Conservation (phyloP, 2,888 invertebrate species). For the Spisula solida region DNA sequence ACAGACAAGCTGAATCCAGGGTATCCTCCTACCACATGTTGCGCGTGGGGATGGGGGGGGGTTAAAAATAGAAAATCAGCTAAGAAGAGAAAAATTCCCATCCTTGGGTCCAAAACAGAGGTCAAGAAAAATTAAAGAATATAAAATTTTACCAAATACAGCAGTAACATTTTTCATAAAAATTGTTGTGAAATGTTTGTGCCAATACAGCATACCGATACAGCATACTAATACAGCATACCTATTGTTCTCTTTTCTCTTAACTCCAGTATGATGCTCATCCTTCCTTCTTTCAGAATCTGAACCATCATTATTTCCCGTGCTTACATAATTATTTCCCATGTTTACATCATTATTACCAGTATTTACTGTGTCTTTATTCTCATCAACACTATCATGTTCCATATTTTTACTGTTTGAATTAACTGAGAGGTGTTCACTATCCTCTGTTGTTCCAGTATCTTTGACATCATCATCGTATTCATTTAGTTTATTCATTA, state of each 20-base stretch:
- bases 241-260: not conserved
- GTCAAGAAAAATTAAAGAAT: no score
- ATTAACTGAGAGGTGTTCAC: not conserved
- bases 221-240: not conserved
- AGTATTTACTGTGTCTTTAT: no score
- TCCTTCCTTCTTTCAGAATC: not conserved
- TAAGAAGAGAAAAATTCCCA: no score
- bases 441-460: not conserved
- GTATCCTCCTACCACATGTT: no score
- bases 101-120: no score
- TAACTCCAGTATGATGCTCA: not conserved
- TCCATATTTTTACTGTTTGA: not conserved
- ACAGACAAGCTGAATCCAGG: no score
- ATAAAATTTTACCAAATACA: no score
- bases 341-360: not conserved
- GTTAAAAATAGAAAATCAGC: no score
- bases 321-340: not conserved
- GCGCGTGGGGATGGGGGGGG: no score
- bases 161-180: no score
- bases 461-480: not conserved
- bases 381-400: not conserved
- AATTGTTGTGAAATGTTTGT: no score
- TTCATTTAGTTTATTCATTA: not conserved
- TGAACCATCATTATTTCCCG: not conserved
- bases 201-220: no score